Percentiles rank a stretch among this genome's conserved stretches.
phyloP scores from a whole-genome alignment of 2,113 vertebrate species.

The Catagonus wagneri region DNA sequence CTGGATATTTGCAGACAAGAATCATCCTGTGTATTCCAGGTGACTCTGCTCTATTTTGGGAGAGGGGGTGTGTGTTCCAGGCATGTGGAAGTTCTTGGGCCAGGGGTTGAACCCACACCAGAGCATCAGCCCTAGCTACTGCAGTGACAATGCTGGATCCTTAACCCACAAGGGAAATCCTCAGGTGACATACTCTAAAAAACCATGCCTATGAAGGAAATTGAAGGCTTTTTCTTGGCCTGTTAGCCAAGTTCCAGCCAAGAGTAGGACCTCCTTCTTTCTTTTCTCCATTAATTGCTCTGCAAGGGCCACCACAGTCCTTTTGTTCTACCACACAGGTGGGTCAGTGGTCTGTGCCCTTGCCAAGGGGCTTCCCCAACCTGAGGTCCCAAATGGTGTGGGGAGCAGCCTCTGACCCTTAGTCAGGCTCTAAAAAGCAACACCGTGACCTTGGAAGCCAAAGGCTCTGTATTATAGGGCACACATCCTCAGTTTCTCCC shows the following conservation, averaged over 20 bases:
- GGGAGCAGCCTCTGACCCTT: not conserved
- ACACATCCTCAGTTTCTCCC: not conserved
- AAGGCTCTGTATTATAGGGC: too few relatives aligned
- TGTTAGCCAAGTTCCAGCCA: not conserved
- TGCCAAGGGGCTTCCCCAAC: rapidly evolving
- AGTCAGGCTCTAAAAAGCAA: not conserved
- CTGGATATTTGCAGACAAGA: not conserved
- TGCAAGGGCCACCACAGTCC: not conserved
- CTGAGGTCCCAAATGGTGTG: not conserved
- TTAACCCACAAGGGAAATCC: too few relatives aligned
- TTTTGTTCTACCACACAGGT: not conserved
- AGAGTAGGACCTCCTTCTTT: not conserved
- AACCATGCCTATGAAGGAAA: not conserved
- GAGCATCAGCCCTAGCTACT: too few relatives aligned
- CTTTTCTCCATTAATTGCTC: not conserved
- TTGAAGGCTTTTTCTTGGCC: not conserved
- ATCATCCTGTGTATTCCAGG: not conserved
- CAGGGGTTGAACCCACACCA: too few relatives aligned
- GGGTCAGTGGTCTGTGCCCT: rapidly evolving
- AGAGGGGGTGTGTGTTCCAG: too few relatives aligned
- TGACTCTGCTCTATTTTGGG: too few relatives aligned
- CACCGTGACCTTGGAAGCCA: rapidly evolving
- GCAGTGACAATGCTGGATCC: too few relatives aligned
- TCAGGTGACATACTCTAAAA: not conserved
- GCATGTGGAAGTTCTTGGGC: too few relatives aligned